Evolutionary conservation across 1,140 invertebrate genomes (phyloP).

Genomic region (Babylonia areolata): DNA sequence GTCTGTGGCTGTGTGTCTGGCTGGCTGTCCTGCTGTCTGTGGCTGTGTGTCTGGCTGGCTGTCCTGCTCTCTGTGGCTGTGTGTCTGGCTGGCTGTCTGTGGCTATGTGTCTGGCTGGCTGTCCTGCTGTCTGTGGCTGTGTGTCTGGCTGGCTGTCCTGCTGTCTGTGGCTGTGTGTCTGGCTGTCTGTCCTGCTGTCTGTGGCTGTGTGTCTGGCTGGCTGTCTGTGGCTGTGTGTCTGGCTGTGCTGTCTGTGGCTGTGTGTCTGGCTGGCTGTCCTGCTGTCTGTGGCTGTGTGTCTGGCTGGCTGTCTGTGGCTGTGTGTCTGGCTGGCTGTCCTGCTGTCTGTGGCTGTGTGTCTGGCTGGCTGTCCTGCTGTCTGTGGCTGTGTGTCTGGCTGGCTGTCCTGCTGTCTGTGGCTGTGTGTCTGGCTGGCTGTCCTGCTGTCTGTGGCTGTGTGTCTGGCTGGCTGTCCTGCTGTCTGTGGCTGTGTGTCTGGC

Average conservation of each 20-base stretch:
- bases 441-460: not conserved
- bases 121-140: not conserved
- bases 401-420: not conserved
- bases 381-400: not conserved
- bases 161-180: not conserved
- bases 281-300: too few species aligned
- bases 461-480: not conserved
- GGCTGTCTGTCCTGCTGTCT: not conserved
- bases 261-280: not conserved
- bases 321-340: not conserved
- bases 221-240: slow-evolving; percentile 1
- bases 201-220: not conserved
- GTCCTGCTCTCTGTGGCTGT: not conserved
- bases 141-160: not conserved
- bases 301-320: slow-evolving; percentile 34
- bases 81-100: not conserved
- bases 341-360: not conserved
- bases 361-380: not conserved
- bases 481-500: too few species aligned
- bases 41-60: not conserved
- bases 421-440: slow-evolving; percentile 5
- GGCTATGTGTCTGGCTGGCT: not conserved
- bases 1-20: not conserved
- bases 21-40: not conserved
- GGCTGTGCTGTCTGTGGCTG: not conserved